A percentile compares a stretch with the other conserved stretches of the same genome.
Evolutionary conservation across 2,113 vertebrate species (phyloP).

Genomic region (Spizaetus ornatus): DNA sequence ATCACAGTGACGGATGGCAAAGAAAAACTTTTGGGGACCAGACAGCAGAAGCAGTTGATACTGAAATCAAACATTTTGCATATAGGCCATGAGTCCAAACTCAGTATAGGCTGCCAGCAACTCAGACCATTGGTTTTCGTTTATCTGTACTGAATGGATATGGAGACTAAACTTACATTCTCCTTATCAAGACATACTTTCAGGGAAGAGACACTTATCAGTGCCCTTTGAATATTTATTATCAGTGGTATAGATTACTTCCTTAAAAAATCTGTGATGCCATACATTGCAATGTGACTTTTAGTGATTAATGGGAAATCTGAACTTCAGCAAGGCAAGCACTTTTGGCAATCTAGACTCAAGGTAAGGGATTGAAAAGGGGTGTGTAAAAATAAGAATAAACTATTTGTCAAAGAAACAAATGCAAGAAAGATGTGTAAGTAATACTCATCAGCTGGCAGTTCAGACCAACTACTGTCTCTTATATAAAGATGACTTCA

Average conservation of each 20-base stretch:
- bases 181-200: background rate
- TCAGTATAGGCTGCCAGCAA: background rate
- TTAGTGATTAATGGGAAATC: background rate
- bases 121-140: rapidly evolving
- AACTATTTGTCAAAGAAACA: background rate
- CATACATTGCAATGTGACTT: background rate
- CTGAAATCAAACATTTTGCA: background rate
- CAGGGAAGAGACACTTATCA: background rate
- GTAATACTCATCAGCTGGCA: background rate
- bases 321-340: background rate
- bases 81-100: background rate
- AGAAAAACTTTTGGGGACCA: background rate
- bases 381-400: background rate
- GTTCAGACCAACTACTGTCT: background rate
- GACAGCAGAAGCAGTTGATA: background rate
- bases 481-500: background rate
- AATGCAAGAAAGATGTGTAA: background rate
- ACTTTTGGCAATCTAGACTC: background rate
- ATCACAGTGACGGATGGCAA: background rate
- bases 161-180: background rate
- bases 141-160: background rate
- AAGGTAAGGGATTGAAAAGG: background rate
- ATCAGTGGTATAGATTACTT: background rate
- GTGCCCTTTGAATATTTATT: background rate
- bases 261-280: background rate